Evolutionary conservation across 2,113 vertebrate species (phyloP).

Genomic region (Boleophthalmus pectinirostris): DNA sequence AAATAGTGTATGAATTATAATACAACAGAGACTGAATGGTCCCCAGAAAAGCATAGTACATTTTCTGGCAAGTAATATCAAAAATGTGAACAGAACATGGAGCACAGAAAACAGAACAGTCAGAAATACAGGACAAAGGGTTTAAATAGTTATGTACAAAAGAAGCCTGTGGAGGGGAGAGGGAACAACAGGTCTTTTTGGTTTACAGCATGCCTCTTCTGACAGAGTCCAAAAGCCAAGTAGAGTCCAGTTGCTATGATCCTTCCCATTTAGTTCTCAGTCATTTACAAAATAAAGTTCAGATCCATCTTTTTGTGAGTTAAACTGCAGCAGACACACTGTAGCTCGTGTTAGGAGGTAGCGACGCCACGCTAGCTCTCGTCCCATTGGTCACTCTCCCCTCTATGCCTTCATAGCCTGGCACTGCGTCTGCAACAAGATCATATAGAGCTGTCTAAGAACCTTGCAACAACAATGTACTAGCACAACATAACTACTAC

Average conservation of each 20-base stretch:
- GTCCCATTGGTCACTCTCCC: conserved; percentile 71
- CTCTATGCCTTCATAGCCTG: conserved; percentile 64
- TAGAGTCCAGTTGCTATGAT: conserved; percentile 11
- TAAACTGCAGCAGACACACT: conserved; percentile 70
- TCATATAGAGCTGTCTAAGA: conserved; percentile 57
- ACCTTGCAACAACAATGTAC: conserved; percentile 34
- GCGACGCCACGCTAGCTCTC: conserved; percentile 59
- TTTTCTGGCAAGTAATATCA: not conserved
- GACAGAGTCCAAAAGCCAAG: conserved; percentile 6
- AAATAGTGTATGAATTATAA: too few species aligned
- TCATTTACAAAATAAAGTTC: conserved; percentile 6
- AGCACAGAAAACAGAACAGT: conserved; percentile 19
- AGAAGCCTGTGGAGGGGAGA: conserved; percentile 64
- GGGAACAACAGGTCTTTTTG: conserved; percentile 54
- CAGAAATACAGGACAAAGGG: conserved; percentile 28
- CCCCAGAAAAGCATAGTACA: too few species aligned
- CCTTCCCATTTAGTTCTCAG: not conserved
- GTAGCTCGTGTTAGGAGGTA: conserved; percentile 68
- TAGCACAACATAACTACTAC: not conserved
- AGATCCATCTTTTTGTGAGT: conserved; percentile 29
- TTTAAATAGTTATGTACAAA: conserved; percentile 20
- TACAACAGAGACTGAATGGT: too few species aligned
- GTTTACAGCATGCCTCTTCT: conserved; percentile 6
- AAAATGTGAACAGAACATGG: conserved; percentile 13
- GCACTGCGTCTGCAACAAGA: conserved; percentile 76